These are phyloP conservation scores for Sterrhoptilus dennistouni DNA, from an alignment of 2,113 vertebrate genomes.

Conservation along the genomic window DNA sequence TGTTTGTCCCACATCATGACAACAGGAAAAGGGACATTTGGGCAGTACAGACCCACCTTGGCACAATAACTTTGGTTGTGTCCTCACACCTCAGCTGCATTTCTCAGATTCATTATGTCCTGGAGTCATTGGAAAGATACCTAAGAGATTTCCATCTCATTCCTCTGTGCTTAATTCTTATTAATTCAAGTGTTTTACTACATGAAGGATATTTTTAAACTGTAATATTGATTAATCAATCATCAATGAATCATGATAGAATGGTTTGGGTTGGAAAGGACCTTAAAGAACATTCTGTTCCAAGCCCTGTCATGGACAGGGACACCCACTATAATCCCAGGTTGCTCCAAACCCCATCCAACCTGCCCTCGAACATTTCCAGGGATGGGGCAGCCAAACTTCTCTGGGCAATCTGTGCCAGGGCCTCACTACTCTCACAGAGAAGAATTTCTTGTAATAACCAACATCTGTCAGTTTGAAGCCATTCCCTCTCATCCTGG, in stretches of 20 bases:
- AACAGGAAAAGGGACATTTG: not conserved
- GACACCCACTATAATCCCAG: fast-evolving
- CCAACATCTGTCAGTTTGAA: not conserved
- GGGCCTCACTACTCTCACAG: not conserved
- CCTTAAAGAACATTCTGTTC: not conserved
- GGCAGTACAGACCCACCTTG: not conserved
- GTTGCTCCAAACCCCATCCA: not conserved
- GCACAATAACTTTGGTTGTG: not conserved
- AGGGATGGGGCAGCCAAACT: not conserved
- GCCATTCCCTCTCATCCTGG: not conserved
- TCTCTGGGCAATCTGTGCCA: not conserved
- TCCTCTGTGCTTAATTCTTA: not conserved
- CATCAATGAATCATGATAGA: not conserved
- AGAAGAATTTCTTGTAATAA: not conserved
- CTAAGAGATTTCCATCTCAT: not conserved
- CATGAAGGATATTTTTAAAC: not conserved
- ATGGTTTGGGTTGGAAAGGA: not conserved
- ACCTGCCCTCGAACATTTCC: not conserved
- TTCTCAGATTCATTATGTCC: not conserved
- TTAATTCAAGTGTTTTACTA: not conserved
- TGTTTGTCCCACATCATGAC: not conserved
- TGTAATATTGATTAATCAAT: not conserved
- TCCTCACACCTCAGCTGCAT: not conserved
- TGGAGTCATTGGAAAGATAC: not conserved
- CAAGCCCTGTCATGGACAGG: not conserved